Base-by-base conservation (phyloP, 1,140 invertebrate species). In the Pachypsylla venusta region DNA sequence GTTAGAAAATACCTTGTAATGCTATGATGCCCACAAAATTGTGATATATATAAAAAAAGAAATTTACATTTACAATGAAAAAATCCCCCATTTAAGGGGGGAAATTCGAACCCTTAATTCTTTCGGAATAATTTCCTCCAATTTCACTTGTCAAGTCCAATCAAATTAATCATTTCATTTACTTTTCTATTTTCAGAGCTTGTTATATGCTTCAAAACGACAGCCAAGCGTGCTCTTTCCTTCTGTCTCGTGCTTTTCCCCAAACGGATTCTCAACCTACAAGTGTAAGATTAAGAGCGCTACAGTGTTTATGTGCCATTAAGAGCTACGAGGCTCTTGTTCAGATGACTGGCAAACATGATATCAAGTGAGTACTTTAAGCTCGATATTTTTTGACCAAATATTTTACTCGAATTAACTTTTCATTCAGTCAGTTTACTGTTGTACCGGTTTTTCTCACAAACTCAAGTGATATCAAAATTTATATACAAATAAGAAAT, bases 191-290 rank as follows among this genome's bases (percentile, higher is more conserved):
- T 69, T 66, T 1, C 42, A 73, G 71, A 60, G 70, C 71, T 19
- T 71, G 72, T 57, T 75, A 75, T 42, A 65, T 74, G 5, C 65
- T 75, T 1, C 66, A 70, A 60, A 62, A 63, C 48, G 61, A 62
- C 61, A 66, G 58, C 24, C 4, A 48, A 22, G 16, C 5, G 4
- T 40, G 54, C 28, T 60, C 57, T 16, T 61, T 58, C 25, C 60
- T 66, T 19, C 40, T 65, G 16, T 60, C 57, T 7, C 58, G 61
- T 35, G 64, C 65, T 19, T 72, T 73, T 58, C 58, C 56, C 13
- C 55, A 48, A n/a, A 10, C 42, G 7, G 42, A 48, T 22, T 48
- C 42, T 48, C 42, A 48, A 35, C 60, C 66, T 7, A 56, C 59
- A 12, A 67, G 67, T 57, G 61, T 67, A 5, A 66, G 68, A 16